Evolutionary conservation across 1,140 invertebrate genomes (phyloP).

Genomic region (Eubasilissa regina): DNA sequence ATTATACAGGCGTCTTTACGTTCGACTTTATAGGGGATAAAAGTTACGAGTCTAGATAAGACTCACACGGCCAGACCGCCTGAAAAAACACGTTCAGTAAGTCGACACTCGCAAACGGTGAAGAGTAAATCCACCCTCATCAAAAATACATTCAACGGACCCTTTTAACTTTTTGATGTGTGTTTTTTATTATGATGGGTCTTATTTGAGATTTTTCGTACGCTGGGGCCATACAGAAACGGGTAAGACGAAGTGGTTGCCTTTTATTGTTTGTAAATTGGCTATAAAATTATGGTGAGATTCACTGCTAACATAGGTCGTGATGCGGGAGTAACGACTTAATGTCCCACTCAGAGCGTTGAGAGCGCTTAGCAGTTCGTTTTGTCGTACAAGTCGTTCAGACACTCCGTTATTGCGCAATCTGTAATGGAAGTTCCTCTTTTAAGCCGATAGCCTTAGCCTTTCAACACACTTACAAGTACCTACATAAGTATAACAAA

Average conservation of each 20-base stretch:
- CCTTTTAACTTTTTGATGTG: too few species aligned
- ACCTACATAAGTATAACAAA: too few species aligned
- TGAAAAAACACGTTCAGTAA: constrained; percentile 4
- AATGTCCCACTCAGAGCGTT: constrained; percentile 36
- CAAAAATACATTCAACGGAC: not conserved
- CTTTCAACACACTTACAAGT: too few species aligned
- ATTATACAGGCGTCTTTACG: constrained; percentile 63
- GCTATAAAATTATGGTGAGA: constrained; percentile 70
- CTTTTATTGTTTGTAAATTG: constrained; percentile 75
- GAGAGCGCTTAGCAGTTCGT: constrained; percentile 38
- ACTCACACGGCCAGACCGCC: not conserved
- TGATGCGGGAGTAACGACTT: constrained; percentile 38
- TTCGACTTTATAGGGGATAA: constrained; percentile 64
- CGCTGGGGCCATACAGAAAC: constrained; percentile 63
- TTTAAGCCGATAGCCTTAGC: not conserved
- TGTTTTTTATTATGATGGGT: too few species aligned
- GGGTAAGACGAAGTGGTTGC: constrained; percentile 70
- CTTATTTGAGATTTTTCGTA: too few species aligned
- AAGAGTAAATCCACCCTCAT: not conserved
- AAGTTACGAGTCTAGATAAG: constrained; percentile 67
- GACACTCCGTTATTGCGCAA: constrained; percentile 17
- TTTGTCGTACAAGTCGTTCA: constrained; percentile 35
- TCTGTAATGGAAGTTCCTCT: constrained; percentile 3
- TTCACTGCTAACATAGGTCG: constrained; percentile 56
- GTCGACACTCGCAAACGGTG: not conserved